These are phyloP conservation scores for Sebastes melanostomus DNA, from an alignment of 2,797 vertebrate genomes.

Conservation along the genomic window DNA sequence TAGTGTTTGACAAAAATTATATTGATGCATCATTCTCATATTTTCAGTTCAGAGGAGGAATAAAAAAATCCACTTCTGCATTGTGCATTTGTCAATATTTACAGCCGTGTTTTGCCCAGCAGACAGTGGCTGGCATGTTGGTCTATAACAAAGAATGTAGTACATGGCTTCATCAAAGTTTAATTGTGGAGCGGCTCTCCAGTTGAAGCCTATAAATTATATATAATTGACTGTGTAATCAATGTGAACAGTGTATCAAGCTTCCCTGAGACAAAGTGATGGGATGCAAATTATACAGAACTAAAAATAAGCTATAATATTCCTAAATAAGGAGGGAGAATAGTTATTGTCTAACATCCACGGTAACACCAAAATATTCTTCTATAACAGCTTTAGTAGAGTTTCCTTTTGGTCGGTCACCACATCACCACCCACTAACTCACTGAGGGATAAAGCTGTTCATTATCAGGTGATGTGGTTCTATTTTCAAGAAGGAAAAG, in stretches of 20 bases:
- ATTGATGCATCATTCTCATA: rapidly evolving
- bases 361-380: not conserved
- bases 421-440: not conserved
- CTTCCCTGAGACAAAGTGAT: slow-evolving; percentile 59
- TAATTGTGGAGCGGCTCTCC: slow-evolving; percentile 60
- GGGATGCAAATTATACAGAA: slow-evolving; percentile 26
- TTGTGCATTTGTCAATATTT: slow-evolving; percentile 50
- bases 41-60: not conserved
- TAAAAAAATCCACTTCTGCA: not conserved
- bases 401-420: not conserved
- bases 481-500: not conserved
- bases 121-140: slow-evolving; percentile 64
- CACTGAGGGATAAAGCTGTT: not conserved
- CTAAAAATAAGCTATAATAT: not conserved
- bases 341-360: not conserved
- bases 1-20: not conserved
- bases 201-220: slow-evolving; percentile 73
- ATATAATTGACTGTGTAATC: slow-evolving; percentile 76
- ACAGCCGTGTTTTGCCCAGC: slow-evolving; percentile 21
- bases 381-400: not conserved
- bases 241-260: slow-evolving; percentile 69
- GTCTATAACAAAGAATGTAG: slow-evolving; percentile 74
- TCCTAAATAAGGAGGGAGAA: not conserved
- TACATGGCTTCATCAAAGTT: slow-evolving; percentile 77
- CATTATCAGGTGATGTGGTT: not conserved